A percentile compares a stretch with the other conserved stretches of the same genome.
Conservation (phyloP, 2,888 invertebrate species). For the Megamerina dolium region DNA sequence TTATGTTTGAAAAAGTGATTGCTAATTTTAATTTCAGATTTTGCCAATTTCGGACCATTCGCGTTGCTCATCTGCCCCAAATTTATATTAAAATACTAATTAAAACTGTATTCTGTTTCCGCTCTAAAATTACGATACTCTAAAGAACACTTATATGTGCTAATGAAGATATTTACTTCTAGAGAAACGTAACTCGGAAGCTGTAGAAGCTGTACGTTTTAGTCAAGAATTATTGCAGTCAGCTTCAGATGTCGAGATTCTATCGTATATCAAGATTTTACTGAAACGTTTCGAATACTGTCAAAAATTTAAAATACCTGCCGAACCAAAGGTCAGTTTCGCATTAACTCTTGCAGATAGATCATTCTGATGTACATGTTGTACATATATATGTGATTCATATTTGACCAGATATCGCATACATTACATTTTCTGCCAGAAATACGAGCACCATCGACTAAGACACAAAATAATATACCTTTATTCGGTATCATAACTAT, state of each 20-base stretch:
- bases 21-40: too few relatives aligned
- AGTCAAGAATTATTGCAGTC: slow-evolving; percentile 60
- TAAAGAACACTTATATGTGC: too few relatives aligned
- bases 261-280: slow-evolving; percentile 61
- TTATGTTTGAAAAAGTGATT: too few relatives aligned
- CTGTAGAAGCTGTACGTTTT: slow-evolving; percentile 58
- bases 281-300: slow-evolving; percentile 61
- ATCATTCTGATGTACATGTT: too few relatives aligned
- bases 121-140: too few relatives aligned
- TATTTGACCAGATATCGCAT: slow-evolving; percentile 50
- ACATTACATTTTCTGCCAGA: slow-evolving; percentile 55
- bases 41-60: too few relatives aligned
- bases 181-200: slow-evolving; percentile 55
- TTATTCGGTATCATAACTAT: slow-evolving; percentile 58
- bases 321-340: slow-evolving; percentile 44
- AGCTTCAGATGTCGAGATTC: slow-evolving; percentile 65
- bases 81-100: too few relatives aligned
- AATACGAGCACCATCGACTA: slow-evolving; percentile 50
- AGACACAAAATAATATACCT: slow-evolving; percentile 48
- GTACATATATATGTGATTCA: too few relatives aligned
- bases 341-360: not conserved
- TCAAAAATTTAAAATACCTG: slow-evolving; percentile 53
- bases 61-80: too few relatives aligned
- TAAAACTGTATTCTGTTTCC: too few relatives aligned
- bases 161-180: too few relatives aligned